Evolutionary conservation across 2,888 invertebrate species (phyloP).

Genomic region (Aelia acuminata): DNA sequence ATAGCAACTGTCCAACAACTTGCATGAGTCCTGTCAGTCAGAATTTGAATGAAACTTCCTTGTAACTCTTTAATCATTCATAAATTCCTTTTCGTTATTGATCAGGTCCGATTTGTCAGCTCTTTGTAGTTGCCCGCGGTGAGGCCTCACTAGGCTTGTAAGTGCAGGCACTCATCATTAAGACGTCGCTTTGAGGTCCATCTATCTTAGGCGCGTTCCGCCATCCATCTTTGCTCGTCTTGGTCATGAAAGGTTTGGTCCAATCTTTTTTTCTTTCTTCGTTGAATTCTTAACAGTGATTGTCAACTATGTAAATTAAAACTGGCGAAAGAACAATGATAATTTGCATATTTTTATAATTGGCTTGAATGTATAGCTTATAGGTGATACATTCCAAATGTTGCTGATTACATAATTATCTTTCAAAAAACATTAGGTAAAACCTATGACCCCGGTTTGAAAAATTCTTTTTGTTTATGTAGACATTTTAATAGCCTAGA

Average conservation of each 20-base stretch:
- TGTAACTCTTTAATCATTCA: background rate
- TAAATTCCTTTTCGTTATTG: background rate
- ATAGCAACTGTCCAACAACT: background rate
- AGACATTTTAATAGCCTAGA: too few species aligned
- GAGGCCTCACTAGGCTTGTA: background rate
- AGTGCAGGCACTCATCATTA: background rate
- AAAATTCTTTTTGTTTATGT: too few species aligned
- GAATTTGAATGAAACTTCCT: background rate
- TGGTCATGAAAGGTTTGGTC: background rate
- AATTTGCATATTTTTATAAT: too few species aligned
- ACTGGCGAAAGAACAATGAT: too few species aligned
- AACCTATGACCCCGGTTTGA: too few species aligned
- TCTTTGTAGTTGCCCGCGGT: background rate
- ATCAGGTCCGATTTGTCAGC: background rate
- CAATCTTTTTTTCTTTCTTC: background rate
- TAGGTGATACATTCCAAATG: too few species aligned
- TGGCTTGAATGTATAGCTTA: too few species aligned
- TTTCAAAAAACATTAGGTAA: too few species aligned
- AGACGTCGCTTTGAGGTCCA: constrained; percentile 32
- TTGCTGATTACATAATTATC: too few species aligned
- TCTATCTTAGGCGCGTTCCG: background rate
- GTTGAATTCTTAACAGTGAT: background rate
- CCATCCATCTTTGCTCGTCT: constrained; percentile 15
- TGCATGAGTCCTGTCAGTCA: background rate
- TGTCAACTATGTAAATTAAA: too few species aligned